Evolutionary conservation across 2,888 invertebrate genomes (phyloP), one percentile per base, ranked within the genome.

Genomic region (Cenopis cana): DNA sequence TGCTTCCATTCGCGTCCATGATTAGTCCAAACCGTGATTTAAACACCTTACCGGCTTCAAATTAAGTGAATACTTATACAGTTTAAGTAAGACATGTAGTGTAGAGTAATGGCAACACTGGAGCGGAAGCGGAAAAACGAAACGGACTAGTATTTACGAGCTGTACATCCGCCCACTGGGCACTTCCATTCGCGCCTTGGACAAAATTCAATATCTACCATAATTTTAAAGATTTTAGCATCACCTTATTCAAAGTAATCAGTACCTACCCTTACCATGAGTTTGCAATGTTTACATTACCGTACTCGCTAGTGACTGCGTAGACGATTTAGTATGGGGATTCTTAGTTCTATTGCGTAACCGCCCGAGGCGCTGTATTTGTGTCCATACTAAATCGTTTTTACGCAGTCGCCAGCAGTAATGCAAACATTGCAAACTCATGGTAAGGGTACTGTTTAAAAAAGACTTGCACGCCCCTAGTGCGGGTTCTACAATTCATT

Each of bases 61-160:
- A 89, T 88, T 89, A 89, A 71, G 71, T 71, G 81, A 83, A 83
- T 82, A 83, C 83, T 85, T 83, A 82, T 84, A 82, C 85, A 83
- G 84, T 83, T 86, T 71, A 87, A 90, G 88, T 89, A 89, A 91
- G 90, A 90, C 89, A 85, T 88, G 87, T 86, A 88, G 85, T 82
- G 73, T 70, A 85, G 86, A 89, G 85, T 89, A 89, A 89, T 86
- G 83, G 89, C 85, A 86, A 85, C 86, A 85, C 83, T 83, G 83
- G 85, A 80, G 85, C 87, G 91, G 91, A 91, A 91, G 83, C 89
- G 91, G 91, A 89, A 90, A 91, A 90, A 89, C 91, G 89, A 89
- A 91, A 88, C 89, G 89, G 88, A 86, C 88, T 86, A 86, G 89
- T 91, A 93, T 93, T 92, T 93, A 93, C 91, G 91, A 90, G 84